These are phyloP conservation scores for Brevimyrus niger DNA, from an alignment of 2,113 vertebrate species.

Conservation along the genomic window DNA sequence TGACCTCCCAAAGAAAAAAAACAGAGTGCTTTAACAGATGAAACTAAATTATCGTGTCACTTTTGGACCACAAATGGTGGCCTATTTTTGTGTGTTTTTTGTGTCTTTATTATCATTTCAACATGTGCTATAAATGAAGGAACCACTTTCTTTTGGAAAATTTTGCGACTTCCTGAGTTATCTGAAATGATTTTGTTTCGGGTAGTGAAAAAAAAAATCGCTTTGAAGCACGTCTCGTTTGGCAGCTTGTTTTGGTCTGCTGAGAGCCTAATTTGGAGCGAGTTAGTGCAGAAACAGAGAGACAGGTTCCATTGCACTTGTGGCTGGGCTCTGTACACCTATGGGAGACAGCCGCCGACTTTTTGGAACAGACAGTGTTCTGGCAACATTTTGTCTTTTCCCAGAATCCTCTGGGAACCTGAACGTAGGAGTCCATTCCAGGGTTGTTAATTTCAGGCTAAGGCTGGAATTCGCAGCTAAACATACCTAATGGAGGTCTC, in stretches of 20 bases:
- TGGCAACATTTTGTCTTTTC: not conserved
- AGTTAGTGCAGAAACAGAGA: not conserved
- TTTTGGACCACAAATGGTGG: not conserved
- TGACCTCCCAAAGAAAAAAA: not conserved
- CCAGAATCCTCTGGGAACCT: not conserved
- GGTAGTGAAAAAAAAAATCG: not conserved
- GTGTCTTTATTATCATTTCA: not conserved
- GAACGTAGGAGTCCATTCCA: not conserved
- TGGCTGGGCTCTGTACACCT: not conserved
- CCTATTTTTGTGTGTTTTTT: not conserved
- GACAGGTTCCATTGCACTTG: not conserved
- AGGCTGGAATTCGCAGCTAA: not conserved
- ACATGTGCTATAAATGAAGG: constrained; percentile 42
- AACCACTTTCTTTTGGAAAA: constrained; percentile 23
- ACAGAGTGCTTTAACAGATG: not conserved
- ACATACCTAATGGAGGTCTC: not conserved
- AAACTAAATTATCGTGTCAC: constrained; percentile 14
- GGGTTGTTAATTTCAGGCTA: not conserved
- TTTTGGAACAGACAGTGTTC: not conserved
- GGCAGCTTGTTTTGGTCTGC: not conserved
- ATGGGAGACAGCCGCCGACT: not conserved
- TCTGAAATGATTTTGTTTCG: not conserved
- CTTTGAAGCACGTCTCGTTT: not conserved
- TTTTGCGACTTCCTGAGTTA: constrained; percentile 16
- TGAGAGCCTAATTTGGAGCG: not conserved